These are phyloP conservation scores for Andrena dorsata DNA, from an alignment of 2,888 invertebrate species.

Conservation along the genomic window DNA sequence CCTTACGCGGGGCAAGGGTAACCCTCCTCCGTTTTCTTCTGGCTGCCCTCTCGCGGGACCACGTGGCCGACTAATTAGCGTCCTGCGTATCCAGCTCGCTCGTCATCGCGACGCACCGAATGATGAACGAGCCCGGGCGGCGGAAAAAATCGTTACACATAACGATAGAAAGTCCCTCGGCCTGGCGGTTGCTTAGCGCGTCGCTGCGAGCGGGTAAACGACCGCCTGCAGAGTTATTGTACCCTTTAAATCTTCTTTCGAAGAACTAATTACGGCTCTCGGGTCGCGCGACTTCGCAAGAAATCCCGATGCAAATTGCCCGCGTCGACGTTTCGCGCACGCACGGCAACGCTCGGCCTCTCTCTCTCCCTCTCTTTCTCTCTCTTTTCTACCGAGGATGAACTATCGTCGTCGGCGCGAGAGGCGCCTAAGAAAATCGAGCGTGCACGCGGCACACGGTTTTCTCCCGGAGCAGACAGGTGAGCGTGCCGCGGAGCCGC, in stretches of 20 bases:
- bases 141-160: conserved; percentile 44
- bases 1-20: conserved; percentile 58
- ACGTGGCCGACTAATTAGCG: conserved; percentile 75
- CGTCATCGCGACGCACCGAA: conserved; percentile 59
- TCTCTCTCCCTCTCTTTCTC: background rate
- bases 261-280: conserved; percentile 40
- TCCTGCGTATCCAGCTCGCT: conserved; percentile 55
- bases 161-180: conserved; percentile 48
- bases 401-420: conserved; percentile 24
- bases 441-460: background rate
- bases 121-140: conserved; percentile 57
- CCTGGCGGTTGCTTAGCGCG: background rate
- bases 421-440: conserved; percentile 50
- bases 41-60: conserved; percentile 45
- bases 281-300: conserved; percentile 36
- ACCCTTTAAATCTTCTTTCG: conserved; percentile 38
- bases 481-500: conserved; percentile 27
- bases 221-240: conserved; percentile 22
- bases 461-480: conserved; percentile 19
- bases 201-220: conserved; percentile 7
- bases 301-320: conserved; percentile 55
- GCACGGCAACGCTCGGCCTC: background rate
- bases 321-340: conserved; percentile 56
- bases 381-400: background rate
- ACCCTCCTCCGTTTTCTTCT: conserved; percentile 61